Base-by-base conservation (phyloP, 2,888 invertebrate genomes). In the Cephus spinipes region DNA sequence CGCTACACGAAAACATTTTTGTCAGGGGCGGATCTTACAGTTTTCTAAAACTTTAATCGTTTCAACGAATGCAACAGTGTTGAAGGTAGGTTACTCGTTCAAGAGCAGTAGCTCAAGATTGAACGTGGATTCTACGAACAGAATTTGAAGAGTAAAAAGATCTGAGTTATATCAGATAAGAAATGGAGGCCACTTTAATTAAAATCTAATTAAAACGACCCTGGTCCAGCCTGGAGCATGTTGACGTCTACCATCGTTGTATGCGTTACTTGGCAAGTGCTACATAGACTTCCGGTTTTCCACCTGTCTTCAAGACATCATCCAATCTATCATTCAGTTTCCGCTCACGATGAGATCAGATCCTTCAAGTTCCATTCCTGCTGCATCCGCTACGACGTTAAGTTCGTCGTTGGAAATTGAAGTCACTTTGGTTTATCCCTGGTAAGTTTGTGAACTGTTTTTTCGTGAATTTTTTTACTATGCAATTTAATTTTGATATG, bases 201-300 rank as follows among this genome's bases (percentile, higher is more conserved):
- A 36, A 75, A 77, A 71, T 69, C 35, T 77, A 77, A 76, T 76
- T 79, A 76, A n/a, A 15, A 55, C 23, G 71, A 78, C 68, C 32
- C 11, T 34, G 75, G 69, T 77, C 76, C 75, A 78, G 74, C 68
- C 79, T 79, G 79, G 76, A 78, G 74, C 36, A 75, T 55, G 55
- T 34, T 32, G 76, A 34, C n/a, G 36, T 55, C 73, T 74, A 35
- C 79, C 75, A 75, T 73, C 34, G 55, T 79, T 74, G 81, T 73
- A 36, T 81, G 76, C 79, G 81, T 80, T 79, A 82, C 36, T 82
- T 82, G 82, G 82, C 82, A 82, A 80, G 77, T 80, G 76, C 74
- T 68, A 77, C 73, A 36, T 76, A 40, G 69, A 76, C 75, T 82
- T 82, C 82, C 82, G 80, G 82, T 81, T 80, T 77, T 81, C 82